Base-by-base conservation (phyloP, 2,888 invertebrate genomes). In the Carterocephalus palaemon region DNA sequence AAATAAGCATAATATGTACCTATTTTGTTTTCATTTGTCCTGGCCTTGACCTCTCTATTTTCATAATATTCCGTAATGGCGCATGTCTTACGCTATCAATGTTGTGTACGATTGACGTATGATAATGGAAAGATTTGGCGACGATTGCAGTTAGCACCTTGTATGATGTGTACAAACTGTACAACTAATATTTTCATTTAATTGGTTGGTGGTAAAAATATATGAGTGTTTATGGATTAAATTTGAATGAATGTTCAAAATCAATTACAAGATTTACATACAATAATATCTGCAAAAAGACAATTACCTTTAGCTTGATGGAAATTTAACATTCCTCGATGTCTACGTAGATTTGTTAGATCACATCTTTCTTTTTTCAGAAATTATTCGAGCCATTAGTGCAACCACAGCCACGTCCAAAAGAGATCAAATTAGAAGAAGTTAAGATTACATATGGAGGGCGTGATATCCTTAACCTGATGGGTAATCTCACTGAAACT, bases 391-490 rank as follows among this genome's bases (percentile, higher is more conserved):
- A 82, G 57, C 73, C 72, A 12, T 69, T 86, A 48, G 74, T 77
- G 61, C 81, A 76, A 56, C 81, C 80, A 34, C 83, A 81, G 64
- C 84, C 85, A 53, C 81, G 78, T 70, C 83, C 73, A 47, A 76
- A 70, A 54, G 81, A 82, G 56, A 69, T 64, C 48, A 70, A 70
- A 61, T 61, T 66, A 48, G 75, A 75, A 42, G 76, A 80, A 60
- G 63, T 84, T 54, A 80, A 86, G 68, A 68, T 89, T 45, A 57
- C 71, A 24, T 88, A 89, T 60, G 78, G 73, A 31, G 88, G 88
- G 12, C 84, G 90, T 38, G 88, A 91, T 67, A 70, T 91, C 53
- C 81, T 91, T 47, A 89, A 91, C 66, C 71, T 91, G 63, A 87
- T 83, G 67, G 80, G 73, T 34, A 90, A 90, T 60, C 70, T 91